Conservation (phyloP, 2,797 vertebrate species). For the Ptychobarbus kaznakovi region DNA sequence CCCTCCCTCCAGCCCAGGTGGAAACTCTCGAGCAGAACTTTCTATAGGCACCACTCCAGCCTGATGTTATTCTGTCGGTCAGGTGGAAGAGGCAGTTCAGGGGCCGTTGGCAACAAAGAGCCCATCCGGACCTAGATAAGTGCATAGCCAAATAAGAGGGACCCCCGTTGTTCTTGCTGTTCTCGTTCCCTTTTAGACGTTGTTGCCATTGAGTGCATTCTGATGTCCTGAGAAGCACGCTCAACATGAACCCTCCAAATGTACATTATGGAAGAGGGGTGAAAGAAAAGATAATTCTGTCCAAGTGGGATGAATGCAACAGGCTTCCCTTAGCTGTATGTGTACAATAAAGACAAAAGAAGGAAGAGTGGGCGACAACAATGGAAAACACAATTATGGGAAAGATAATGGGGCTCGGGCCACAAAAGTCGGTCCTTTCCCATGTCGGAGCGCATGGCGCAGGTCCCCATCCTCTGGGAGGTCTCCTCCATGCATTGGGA, state of each 20-base stretch:
- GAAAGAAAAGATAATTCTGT: slow-evolving; percentile 40
- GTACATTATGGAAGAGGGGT: slow-evolving; percentile 26
- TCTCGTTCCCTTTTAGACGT: slow-evolving; percentile 56
- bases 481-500: slow-evolving; percentile 76
- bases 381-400: slow-evolving; percentile 63
- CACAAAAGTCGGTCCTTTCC: slow-evolving; percentile 58
- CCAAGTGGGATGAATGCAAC: slow-evolving; percentile 22
- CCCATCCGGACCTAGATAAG: slow-evolving; percentile 67
- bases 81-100: slow-evolving; percentile 57
- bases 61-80: slow-evolving; percentile 56
- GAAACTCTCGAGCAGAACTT: slow-evolving; percentile 52
- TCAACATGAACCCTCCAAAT: slow-evolving; percentile 47
- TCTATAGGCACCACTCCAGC: slow-evolving; percentile 63
- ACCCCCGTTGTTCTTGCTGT: slow-evolving; percentile 58
- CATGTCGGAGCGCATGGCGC: slow-evolving; percentile 48
- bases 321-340: slow-evolving; percentile 25
- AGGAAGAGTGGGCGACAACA: slow-evolving; percentile 35
- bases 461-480: slow-evolving; percentile 67
- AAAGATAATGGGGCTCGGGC: slow-evolving; percentile 57
- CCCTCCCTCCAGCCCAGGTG: slow-evolving; percentile 55
- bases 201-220: slow-evolving; percentile 55
- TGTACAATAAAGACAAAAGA: slow-evolving; percentile 29
- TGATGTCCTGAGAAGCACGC: slow-evolving; percentile 43
- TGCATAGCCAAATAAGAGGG: slow-evolving; percentile 59
- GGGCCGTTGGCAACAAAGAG: slow-evolving; percentile 60